A percentile compares a stretch with the other conserved stretches of the same genome.
Evolutionary conservation across 2,888 invertebrate genomes (phyloP).

Genomic region (Pocota personata): DNA sequence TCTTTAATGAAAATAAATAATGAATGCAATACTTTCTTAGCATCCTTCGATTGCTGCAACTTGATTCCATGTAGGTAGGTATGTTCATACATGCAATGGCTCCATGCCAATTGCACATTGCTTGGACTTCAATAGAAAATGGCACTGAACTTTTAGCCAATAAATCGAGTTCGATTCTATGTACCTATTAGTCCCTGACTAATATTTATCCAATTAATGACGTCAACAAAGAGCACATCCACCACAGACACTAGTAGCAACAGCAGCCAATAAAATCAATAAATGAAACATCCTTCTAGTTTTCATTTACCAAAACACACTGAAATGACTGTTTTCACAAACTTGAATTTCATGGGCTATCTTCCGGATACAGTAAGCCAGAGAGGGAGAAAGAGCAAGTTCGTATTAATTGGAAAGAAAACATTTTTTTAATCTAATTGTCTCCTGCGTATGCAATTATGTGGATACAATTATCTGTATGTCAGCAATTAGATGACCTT

Average conservation of each 20-base stretch:
- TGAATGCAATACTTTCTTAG: not conserved
- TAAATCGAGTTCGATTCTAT: not conserved
- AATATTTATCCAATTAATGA: constrained; percentile 32
- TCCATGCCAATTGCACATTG: not conserved
- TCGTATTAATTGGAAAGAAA: not conserved
- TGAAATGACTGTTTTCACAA: not conserved
- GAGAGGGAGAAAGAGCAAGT: not conserved
- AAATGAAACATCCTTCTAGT: not conserved
- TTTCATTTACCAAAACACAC: not conserved
- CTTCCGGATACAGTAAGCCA: not conserved
- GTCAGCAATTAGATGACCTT: constrained; percentile 4
- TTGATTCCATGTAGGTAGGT: not conserved
- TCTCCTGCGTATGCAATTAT: not conserved
- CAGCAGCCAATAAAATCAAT: constrained; percentile 5
- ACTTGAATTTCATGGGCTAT: not conserved
- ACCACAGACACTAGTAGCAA: not conserved
- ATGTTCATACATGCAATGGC: not conserved
- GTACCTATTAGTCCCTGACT: not conserved
- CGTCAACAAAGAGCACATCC: not conserved
- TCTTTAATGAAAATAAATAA: not conserved
- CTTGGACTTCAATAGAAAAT: not conserved
- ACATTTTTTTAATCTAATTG: not conserved
- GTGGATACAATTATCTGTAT: too few relatives aligned
- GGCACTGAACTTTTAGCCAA: not conserved
- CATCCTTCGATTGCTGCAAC: not conserved